Percentiles rank a stretch among this genome's conserved stretches.
Conservation (phyloP, 37 sponge, comb jelly and placozoan genomes). For the Oscarella lobularis region DNA sequence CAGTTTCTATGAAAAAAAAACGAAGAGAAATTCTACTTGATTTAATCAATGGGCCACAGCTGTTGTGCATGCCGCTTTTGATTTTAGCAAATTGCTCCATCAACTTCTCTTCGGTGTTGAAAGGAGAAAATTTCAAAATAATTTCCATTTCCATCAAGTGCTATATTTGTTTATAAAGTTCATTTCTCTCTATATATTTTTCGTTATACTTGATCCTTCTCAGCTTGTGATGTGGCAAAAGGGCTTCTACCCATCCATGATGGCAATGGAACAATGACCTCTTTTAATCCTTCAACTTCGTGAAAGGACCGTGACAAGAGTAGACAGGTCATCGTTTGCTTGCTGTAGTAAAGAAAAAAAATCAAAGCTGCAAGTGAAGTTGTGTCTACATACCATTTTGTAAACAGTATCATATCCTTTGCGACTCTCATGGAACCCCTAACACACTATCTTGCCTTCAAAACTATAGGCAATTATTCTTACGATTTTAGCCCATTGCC, state of each 20-base stretch:
- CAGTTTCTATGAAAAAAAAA: no score
- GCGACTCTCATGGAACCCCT: constrained; percentile 30
- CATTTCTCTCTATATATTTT: neutral
- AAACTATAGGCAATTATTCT: neutral
- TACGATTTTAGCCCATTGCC: constrained; percentile 31
- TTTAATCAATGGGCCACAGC: no score
- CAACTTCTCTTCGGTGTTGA: constrained; percentile 21
- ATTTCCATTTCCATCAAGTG: constrained; percentile 23
- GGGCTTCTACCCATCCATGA: constrained; percentile 16
- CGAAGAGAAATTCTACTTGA: no score
- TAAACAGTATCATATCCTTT: constrained; percentile 25
- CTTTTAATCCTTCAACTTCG: constrained; percentile 13
- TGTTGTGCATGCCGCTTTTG: no score
- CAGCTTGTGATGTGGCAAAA: constrained; percentile 10
- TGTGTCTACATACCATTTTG: constrained; percentile 4
- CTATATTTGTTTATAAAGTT: no score
- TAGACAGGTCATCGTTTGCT: constrained; percentile 20
- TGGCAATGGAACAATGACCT: constrained; percentile 26
- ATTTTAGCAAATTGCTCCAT: constrained; percentile 26
- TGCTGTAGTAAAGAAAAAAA: neutral
- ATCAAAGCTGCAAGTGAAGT: neutral
- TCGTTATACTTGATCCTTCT: constrained; percentile 5
- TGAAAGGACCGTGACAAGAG: constrained; percentile 28
- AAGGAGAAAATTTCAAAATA: constrained; percentile 22
- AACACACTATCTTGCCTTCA: neutral